Percentiles rank a stretch among this genome's conserved stretches.
Conservation (phyloP, 2,113 vertebrate genomes). For the Oenanthe melanoleuca region DNA sequence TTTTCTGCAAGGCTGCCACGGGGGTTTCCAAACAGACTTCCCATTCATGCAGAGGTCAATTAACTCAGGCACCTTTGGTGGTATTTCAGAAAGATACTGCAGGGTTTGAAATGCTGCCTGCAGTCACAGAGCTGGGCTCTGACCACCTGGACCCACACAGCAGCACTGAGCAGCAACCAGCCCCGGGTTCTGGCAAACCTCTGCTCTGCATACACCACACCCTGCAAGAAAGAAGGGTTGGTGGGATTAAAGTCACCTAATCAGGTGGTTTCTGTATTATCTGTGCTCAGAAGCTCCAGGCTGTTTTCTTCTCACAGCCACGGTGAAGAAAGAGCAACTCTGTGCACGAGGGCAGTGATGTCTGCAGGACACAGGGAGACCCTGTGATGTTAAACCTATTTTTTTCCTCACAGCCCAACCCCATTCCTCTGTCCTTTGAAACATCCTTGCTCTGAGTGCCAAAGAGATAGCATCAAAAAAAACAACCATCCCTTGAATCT, state of each 20-base stretch:
- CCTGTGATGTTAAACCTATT: neutral
- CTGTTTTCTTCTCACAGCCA: neutral
- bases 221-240: neutral
- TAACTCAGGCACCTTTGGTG: conserved; percentile 15
- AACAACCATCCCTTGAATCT: neutral
- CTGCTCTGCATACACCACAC: neutral
- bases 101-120: neutral
- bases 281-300: neutral
- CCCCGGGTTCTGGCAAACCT: neutral
- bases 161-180: neutral
- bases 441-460: neutral
- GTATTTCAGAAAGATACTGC: conserved; percentile 51
- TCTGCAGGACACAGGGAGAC: conserved; percentile 5
- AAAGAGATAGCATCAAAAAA: conserved; percentile 41
- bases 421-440: conserved; percentile 21
- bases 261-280: neutral
- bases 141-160: conserved; percentile 4
- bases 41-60: conserved; percentile 43
- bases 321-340: neutral
- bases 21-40: conserved; percentile 27
- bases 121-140: conserved; percentile 30
- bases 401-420: neutral
- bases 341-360: neutral
- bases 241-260: neutral
- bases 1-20: neutral